Conservation (phyloP, 2,888 invertebrate species). For the Machimus rusticus region DNA sequence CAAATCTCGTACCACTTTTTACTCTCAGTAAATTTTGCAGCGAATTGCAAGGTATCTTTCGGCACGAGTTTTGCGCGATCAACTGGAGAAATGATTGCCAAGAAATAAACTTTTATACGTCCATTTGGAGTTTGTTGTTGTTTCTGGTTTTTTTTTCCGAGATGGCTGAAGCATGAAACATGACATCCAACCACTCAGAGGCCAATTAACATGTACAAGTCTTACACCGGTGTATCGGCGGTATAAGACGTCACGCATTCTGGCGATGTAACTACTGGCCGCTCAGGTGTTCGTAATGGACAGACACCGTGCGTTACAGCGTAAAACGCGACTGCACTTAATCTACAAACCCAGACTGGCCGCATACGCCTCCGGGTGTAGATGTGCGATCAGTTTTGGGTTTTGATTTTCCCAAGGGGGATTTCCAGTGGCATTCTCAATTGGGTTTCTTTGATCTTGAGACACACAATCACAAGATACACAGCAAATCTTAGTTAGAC, state of each 20-base stretch:
- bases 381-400: neutral
- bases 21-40: neutral
- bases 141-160: neutral
- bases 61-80: slow-evolving; percentile 3
- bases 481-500: neutral
- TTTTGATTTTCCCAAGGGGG: neutral
- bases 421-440: neutral
- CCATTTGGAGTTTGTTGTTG: slow-evolving; percentile 11
- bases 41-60: neutral
- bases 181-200: neutral
- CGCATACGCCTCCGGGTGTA: neutral
- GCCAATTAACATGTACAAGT: neutral
- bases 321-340: neutral
- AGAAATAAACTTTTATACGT: slow-evolving; percentile 23
- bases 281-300: neutral
- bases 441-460: neutral
- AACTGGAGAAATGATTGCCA: slow-evolving; percentile 32
- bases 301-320: neutral
- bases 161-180: slow-evolving; percentile 10
- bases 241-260: neutral
- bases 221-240: neutral
- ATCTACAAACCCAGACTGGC: neutral
- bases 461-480: neutral
- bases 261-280: neutral
- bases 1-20: neutral